Evolutionary conservation across 2,888 invertebrate species (phyloP).

Genomic region (Cactoblastis cactorum): DNA sequence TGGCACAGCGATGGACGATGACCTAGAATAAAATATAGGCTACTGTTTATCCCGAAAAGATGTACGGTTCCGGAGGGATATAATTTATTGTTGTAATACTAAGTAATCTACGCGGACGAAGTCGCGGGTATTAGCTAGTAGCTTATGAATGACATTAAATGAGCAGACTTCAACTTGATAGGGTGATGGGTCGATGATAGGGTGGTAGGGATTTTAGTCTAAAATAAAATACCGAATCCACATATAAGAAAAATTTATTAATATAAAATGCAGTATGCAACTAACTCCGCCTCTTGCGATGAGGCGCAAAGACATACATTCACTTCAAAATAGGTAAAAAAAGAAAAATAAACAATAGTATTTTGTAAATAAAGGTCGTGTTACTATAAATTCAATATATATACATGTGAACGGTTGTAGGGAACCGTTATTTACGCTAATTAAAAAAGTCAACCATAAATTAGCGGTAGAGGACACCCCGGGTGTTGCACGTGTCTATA

Average conservation of each 20-base stretch:
- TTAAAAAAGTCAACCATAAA: neutral
- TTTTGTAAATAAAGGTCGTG: constrained; percentile 51
- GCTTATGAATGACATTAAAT: no score
- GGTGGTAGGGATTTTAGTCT: no score
- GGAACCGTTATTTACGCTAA: constrained; percentile 18
- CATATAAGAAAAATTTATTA: constrained; percentile 76
- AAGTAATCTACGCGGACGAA: no score
- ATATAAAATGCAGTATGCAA: constrained; percentile 71
- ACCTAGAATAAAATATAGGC: no score
- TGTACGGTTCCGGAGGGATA: no score
- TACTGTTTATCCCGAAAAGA: no score
- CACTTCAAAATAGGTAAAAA: constrained; percentile 18
- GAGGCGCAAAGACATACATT: constrained; percentile 21
- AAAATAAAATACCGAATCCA: constrained; percentile 45
- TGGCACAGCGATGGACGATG: no score
- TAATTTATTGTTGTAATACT: no score
- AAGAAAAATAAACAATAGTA: constrained; percentile 26
- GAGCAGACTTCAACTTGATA: no score
- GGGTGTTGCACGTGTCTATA: no score
- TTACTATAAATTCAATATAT: constrained; percentile 34
- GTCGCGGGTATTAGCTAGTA: no score
- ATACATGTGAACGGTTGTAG: constrained; percentile 35
- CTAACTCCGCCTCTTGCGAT: constrained; percentile 33
- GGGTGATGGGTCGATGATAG: no score
- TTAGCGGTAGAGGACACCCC: neutral